Base-by-base conservation (phyloP, 1,140 invertebrate species). In the Caenorhabditis tropicalis region DNA sequence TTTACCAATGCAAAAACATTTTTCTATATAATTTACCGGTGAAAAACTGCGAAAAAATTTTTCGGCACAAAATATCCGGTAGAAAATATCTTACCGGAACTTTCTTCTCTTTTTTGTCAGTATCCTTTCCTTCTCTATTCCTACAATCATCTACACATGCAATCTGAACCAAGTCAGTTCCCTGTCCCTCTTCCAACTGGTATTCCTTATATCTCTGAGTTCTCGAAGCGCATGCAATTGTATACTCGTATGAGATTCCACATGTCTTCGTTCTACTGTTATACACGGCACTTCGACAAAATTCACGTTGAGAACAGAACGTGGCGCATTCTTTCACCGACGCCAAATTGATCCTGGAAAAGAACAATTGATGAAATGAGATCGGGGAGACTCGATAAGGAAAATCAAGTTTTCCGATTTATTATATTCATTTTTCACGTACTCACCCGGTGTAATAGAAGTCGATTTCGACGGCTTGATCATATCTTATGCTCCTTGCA, bases 161-260 rank as follows among this genome's bases (percentile, higher is more conserved):
- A 15, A 81, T 81, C 46, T 79, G 81, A 19, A 82, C 82, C 27
- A 82, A 48, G 29, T 86, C 46, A 36, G 49, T 65, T 51, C 31
- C 82, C 19, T 70, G 56, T 10, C 46, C 49, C 31, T 83, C 82
- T 74, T 83, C 60, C n/a, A 74, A 16, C 24, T 51, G 12, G 16
- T 43, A 49, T n/a, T 74, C 60, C 65, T 74, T 56, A 43, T 29
- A 56, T 79, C 82, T 29, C 27, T 56, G 43, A 46, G 48, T 65
- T 16, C 60, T 49, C 1, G 46, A 46, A 9, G 60, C 56, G 36
- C 82, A 74, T 16, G 82, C 87, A 16, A 82, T 46, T 16, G 86
- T 86, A 46, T 79, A 87, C 33, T 87, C 86, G 31, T 87, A 87
- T 9, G 86, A 87, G 49, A 87, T 87, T 19, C 86, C 84, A 80